A percentile compares a stretch with the other conserved stretches of the same genome.
Conservation (phyloP, 2,888 invertebrate genomes). For the Nomada ferruginata region DNA sequence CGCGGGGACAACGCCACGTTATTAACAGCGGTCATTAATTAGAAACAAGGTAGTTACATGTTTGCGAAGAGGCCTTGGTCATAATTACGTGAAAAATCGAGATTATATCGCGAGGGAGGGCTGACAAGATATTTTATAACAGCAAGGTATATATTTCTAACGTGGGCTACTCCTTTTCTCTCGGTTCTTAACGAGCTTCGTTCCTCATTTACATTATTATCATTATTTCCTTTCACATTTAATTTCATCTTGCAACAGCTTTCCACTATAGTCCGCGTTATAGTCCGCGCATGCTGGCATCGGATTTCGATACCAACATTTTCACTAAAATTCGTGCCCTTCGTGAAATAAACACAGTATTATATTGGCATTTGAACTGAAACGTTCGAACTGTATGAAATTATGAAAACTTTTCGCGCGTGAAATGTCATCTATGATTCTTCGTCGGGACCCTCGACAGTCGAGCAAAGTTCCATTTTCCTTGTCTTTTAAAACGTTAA, state of each 20-base stretch:
- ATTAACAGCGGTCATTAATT: not conserved
- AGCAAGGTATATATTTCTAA: constrained; percentile 8
- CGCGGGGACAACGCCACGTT: not conserved
- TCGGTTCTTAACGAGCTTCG: not conserved
- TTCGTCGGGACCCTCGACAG: constrained; percentile 6
- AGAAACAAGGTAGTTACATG: not conserved
- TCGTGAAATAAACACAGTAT: too few species aligned
- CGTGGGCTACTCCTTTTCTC: not conserved
- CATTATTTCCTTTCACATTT: too few species aligned
- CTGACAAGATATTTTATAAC: not conserved
- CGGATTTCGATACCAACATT: too few species aligned
- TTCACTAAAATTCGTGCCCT: too few species aligned
- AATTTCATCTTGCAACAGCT: too few species aligned
- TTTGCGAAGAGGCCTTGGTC: not conserved
- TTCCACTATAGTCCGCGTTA: too few species aligned
- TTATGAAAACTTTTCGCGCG: too few species aligned
- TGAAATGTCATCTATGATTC: not conserved
- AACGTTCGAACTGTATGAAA: too few species aligned
- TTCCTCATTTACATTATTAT: not conserved
- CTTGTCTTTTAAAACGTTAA: constrained; percentile 43
- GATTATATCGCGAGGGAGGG: not conserved
- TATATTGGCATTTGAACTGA: too few species aligned
- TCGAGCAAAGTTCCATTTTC: constrained; percentile 1
- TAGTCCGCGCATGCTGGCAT: too few species aligned
- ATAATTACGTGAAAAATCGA: constrained; percentile 2